Evolutionary conservation across 1,140 invertebrate species (phyloP).

Genomic region (Halictus rubicundus): DNA sequence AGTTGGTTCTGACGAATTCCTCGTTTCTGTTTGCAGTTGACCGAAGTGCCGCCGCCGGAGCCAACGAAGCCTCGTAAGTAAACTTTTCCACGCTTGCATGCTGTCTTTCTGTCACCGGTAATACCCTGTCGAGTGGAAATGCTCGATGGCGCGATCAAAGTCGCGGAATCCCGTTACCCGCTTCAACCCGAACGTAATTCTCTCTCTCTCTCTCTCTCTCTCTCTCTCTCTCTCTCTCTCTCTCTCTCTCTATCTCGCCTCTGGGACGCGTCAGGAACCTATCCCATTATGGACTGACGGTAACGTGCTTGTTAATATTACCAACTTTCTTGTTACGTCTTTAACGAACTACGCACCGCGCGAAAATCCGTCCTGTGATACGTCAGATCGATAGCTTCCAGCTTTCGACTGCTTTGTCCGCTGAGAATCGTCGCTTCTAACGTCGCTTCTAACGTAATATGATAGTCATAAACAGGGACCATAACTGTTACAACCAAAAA

Average conservation of each 20-base stretch:
- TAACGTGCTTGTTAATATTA: conserved; percentile 18
- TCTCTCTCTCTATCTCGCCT: not conserved
- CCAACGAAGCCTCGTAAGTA: conserved; percentile 69
- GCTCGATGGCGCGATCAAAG: conserved; percentile 20
- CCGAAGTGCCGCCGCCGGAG: conserved; percentile 67
- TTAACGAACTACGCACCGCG: not conserved
- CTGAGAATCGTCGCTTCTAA: too few relatives aligned
- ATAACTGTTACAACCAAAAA: too few relatives aligned
- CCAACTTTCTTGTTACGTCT: not conserved
- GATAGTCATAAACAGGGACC: too few relatives aligned
- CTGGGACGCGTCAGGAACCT: conserved; percentile 2
- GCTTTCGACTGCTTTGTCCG: too few relatives aligned
- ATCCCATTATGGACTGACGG: conserved; percentile 25
- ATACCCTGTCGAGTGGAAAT: conserved; percentile 18
- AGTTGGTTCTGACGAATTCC: too few relatives aligned
- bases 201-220: too few relatives aligned
- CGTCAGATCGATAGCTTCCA: too few relatives aligned
- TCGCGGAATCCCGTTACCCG: conserved; percentile 28
- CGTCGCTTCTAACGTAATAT: too few relatives aligned
- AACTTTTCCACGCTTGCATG: conserved; percentile 10
- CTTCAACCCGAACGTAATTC: not conserved
- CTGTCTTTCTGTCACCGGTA: conserved; percentile 2
- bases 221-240: not conserved
- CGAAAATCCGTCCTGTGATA: too few relatives aligned
- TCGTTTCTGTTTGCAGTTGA: conserved; percentile 70